A percentile compares a stretch with the other conserved stretches of the same genome.
Evolutionary conservation across 2,113 vertebrate genomes (phyloP).

Genomic region (Antigone vipio): DNA sequence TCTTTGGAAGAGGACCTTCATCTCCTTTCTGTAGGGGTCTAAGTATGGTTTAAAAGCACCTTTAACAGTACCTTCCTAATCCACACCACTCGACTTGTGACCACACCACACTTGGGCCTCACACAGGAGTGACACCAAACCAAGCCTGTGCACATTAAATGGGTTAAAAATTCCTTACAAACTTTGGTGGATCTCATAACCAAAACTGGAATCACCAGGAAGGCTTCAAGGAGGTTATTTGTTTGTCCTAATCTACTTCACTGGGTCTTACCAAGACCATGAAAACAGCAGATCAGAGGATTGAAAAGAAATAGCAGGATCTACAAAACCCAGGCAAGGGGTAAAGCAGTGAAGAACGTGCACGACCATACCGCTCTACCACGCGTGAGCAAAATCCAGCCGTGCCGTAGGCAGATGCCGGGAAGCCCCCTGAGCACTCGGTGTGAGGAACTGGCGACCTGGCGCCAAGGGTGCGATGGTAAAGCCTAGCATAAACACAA

Average conservation of each 20-base stretch:
- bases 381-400: not conserved
- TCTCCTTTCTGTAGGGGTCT: not conserved
- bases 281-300: not conserved
- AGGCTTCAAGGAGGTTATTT: not conserved
- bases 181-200: not conserved
- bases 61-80: not conserved
- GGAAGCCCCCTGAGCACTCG: not conserved
- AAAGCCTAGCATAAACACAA: accelerated
- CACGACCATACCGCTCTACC: not conserved
- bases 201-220: not conserved
- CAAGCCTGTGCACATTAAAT: accelerated
- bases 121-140: accelerated
- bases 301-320: not conserved
- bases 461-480: too few species aligned
- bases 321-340: not conserved
- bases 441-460: not conserved
- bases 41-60: not conserved
- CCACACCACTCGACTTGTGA: accelerated
- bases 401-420: too few species aligned
- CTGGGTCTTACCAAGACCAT: too few species aligned
- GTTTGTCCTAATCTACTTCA: not conserved
- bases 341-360: accelerated
- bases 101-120: accelerated
- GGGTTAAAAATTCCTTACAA: not conserved
- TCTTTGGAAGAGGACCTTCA: not conserved